Conservation (phyloP, 2,888 invertebrate genomes). For the Andrena haemorrhoa region DNA sequence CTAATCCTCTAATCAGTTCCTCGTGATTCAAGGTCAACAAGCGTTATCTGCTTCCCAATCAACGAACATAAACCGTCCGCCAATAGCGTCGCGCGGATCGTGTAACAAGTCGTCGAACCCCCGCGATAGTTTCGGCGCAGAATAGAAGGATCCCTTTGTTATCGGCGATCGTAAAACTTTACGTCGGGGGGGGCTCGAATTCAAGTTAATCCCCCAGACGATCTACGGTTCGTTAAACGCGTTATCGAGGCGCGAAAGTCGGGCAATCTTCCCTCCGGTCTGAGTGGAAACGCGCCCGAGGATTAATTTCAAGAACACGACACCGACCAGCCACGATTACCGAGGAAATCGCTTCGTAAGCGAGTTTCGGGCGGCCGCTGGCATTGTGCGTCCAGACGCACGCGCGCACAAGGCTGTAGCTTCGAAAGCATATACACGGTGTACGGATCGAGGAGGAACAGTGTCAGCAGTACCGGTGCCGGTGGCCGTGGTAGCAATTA, state of each 20-base stretch:
- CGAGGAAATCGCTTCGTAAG: conserved; percentile 32
- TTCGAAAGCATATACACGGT: background rate
- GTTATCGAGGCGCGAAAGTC: background rate
- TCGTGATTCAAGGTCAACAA: too few relatives aligned
- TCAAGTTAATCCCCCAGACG: background rate
- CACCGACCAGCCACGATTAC: background rate
- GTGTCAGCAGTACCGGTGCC: background rate
- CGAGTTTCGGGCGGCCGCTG: background rate
- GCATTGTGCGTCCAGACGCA: too few relatives aligned
- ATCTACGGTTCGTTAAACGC: background rate
- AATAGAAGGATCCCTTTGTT: background rate
- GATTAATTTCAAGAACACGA: conserved; percentile 13
- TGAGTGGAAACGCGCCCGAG: background rate
- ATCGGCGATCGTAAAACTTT: background rate
- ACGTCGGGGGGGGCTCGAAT: background rate
- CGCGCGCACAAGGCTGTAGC: too few relatives aligned
- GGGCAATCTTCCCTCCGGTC: background rate
- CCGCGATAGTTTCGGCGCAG: too few relatives aligned
- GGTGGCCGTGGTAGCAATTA: background rate
- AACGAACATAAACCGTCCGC: too few relatives aligned
- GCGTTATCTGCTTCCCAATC: too few relatives aligned
- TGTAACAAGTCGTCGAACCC: too few relatives aligned
- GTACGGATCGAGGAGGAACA: background rate
- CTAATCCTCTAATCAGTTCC: too few relatives aligned
- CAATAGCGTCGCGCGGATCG: too few relatives aligned